Conservation (phyloP, 1,140 invertebrate genomes). For the Geopemphigus sp. region DNA sequence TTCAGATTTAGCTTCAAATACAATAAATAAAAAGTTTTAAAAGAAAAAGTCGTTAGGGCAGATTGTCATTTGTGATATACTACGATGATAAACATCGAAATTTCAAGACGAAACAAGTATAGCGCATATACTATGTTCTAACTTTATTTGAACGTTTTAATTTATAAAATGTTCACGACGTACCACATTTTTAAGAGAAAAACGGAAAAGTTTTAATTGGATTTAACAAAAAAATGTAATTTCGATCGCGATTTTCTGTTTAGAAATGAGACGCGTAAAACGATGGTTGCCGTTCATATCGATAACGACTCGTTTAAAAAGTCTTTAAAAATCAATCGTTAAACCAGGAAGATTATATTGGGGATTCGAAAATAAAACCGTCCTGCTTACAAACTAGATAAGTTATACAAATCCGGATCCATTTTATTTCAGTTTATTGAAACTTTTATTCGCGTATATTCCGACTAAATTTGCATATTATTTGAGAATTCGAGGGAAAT, state of each 20-base stretch:
- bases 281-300: neutral
- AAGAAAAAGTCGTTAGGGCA: too few species aligned
- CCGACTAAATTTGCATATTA: neutral
- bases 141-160: conserved; percentile 13
- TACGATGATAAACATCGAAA: neutral
- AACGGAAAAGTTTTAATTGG: conserved; percentile 22
- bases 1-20: too few species aligned
- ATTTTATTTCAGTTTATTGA: neutral
- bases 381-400: neutral
- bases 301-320: neutral
- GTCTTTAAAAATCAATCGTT: neutral
- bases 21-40: too few species aligned
- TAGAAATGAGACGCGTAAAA: neutral
- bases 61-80: too few species aligned
- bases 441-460: neutral
- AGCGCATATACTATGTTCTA: neutral
- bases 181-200: neutral
- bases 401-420: neutral
- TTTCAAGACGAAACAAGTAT: neutral
- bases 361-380: neutral
- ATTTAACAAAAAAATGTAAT: neutral
- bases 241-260: neutral
- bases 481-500: neutral
- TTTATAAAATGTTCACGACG: neutral
- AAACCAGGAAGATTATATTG: too few species aligned